A percentile compares a stretch with the other conserved stretches of the same genome.
phyloP scores from a whole-genome alignment of 1,140 invertebrate genomes.

The Alviniconcha marisindica region DNA sequence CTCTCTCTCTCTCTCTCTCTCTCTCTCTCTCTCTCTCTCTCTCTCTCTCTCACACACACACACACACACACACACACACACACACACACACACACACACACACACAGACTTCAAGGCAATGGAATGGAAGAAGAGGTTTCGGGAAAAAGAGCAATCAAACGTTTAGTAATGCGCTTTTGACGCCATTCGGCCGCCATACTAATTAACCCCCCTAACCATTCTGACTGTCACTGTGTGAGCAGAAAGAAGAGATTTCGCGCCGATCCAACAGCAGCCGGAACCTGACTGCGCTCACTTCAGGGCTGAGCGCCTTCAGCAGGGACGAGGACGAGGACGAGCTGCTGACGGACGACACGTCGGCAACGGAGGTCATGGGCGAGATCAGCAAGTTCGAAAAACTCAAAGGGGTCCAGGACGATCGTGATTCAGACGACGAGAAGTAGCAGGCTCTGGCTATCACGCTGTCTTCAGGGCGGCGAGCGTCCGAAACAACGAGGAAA shows the following conservation, averaged over 20 bases:
- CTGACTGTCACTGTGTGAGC: background rate
- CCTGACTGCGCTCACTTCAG: background rate
- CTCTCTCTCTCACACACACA: no score
- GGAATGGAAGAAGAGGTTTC: no score
- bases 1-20: background rate
- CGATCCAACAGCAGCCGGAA: constrained; percentile 7
- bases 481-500: no score
- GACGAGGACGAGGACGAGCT: constrained; percentile 11
- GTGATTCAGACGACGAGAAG: constrained; percentile 12
- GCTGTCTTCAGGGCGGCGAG: no score
- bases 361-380: background rate
- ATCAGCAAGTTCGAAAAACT: constrained; percentile 31
- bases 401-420: background rate
- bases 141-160: no score
- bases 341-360: constrained; percentile 5
- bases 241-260: constrained; percentile 28
- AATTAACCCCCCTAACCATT: background rate
- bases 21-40: background rate
- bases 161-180: background rate
- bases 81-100: background rate
- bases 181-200: no score
- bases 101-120: no score
- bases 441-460: background rate
- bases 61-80: background rate
- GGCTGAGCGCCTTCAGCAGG: background rate